Percentiles rank a stretch among this genome's conserved stretches.
phyloP scores from a whole-genome alignment of 2,888 invertebrate genomes.

The Axea sp. region DNA sequence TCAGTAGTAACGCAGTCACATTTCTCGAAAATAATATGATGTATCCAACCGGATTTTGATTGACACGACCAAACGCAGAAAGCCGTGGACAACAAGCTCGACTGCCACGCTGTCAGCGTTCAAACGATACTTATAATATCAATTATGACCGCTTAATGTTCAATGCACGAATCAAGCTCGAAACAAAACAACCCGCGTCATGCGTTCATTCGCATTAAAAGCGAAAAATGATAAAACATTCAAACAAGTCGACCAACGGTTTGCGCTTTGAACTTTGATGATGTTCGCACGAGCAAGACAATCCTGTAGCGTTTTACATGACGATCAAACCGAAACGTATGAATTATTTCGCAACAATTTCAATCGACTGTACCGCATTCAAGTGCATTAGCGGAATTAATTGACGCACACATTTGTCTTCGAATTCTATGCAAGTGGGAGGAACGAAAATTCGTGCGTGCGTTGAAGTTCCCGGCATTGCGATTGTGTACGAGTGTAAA shows the following conservation, averaged over 20 bases:
- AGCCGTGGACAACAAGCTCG: slow-evolving; percentile 8
- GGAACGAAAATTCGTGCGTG: slow-evolving; percentile 54
- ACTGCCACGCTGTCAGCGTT: slow-evolving; percentile 2
- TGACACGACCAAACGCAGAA: slow-evolving; percentile 22
- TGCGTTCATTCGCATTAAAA: too few species aligned
- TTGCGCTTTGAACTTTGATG: too few species aligned
- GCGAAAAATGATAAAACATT: too few species aligned
- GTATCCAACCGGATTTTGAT: slow-evolving; percentile 37
- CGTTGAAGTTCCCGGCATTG: slow-evolving; percentile 47
- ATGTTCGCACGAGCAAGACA: too few species aligned
- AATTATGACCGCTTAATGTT: slow-evolving; percentile 8
- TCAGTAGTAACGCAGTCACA: slow-evolving; percentile 27
- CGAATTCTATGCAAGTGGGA: slow-evolving; percentile 3
- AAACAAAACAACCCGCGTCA: too few species aligned
- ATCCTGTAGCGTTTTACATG: too few species aligned
- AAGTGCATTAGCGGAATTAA: slow-evolving; percentile 52
- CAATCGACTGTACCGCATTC: slow-evolving; percentile 29
- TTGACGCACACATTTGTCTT: slow-evolving; percentile 51
- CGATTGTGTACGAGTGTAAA: slow-evolving; percentile 65
- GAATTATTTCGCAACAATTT: slow-evolving; percentile 35
- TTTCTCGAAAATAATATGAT: slow-evolving; percentile 29
- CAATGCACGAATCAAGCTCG: too few species aligned
- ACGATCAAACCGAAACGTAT: too few species aligned
- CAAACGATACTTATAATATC: slow-evolving; percentile 24
- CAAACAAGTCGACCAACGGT: too few species aligned